Percentiles rank a stretch among this genome's conserved stretches.
Evolutionary conservation across 2,113 vertebrate genomes (phyloP).

Genomic region (Formicarius rufipectus): DNA sequence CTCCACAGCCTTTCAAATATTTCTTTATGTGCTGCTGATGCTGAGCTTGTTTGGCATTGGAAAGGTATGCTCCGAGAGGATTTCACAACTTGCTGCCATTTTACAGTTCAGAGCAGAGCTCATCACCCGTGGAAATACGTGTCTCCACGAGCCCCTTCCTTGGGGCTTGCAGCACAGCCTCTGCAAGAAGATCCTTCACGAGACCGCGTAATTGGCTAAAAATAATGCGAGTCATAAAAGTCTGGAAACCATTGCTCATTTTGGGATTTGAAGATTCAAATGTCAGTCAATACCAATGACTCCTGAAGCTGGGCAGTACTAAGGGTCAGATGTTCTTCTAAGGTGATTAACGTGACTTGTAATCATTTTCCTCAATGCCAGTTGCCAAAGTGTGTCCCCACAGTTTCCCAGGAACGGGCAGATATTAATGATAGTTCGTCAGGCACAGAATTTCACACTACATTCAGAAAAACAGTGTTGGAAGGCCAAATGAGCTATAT

Average conservation of each 20-base stretch:
- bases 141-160: constrained; percentile 36
- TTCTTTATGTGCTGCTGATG: constrained; percentile 73
- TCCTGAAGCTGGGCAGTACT: neutral
- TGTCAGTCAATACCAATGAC: constrained; percentile 1
- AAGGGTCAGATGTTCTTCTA: neutral
- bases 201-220: constrained; percentile 70
- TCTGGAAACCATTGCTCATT: constrained; percentile 60
- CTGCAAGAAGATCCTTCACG: constrained; percentile 62
- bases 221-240: constrained; percentile 57
- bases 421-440: neutral
- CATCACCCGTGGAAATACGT: constrained; percentile 60
- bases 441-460: neutral
- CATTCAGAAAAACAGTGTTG: neutral
- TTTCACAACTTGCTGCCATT: constrained; percentile 74
- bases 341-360: neutral
- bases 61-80: constrained; percentile 52
- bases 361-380: neutral
- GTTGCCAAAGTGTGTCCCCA: neutral
- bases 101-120: constrained; percentile 66
- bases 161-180: constrained; percentile 20
- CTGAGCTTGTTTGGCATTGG: constrained; percentile 66
- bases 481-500: neutral
- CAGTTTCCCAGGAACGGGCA: neutral
- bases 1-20: constrained; percentile 75
- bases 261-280: constrained; percentile 21